phyloP scores from a whole-genome alignment of 2,888 invertebrate species.

The Polydrusus cervinus region DNA sequence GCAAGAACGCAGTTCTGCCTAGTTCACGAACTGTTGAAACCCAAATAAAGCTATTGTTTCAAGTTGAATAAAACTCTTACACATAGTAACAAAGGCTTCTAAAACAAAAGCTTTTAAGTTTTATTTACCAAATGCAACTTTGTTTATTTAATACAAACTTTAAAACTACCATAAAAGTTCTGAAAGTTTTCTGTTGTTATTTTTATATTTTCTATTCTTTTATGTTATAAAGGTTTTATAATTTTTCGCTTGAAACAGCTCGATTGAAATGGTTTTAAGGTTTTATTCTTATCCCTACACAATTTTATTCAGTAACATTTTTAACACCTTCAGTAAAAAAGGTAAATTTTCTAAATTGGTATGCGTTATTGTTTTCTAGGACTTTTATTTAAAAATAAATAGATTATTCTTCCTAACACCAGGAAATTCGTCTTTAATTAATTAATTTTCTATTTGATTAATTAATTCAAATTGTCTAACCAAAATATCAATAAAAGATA shows the following conservation, averaged over 20 bases:
- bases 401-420: no score
- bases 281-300: no score
- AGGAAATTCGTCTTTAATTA: no score
- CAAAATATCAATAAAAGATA: slow-evolving; percentile 14
- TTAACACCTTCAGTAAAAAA: no score
- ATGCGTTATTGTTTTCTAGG: no score
- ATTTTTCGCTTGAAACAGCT: slow-evolving; percentile 15
- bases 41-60: background rate
- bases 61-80: slow-evolving; percentile 27
- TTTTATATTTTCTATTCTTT: slow-evolving; percentile 33
- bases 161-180: slow-evolving; percentile 41
- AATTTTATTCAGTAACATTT: no score
- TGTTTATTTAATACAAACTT: slow-evolving; percentile 43
- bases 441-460: background rate
- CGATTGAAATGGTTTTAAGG: slow-evolving; percentile 16
- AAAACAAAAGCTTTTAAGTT: slow-evolving; percentile 37
- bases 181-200: slow-evolving; percentile 40
- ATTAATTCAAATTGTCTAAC: slow-evolving; percentile 1
- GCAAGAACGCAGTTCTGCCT: background rate
- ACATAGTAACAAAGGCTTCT: slow-evolving; percentile 25
- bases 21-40: background rate
- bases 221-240: slow-evolving; percentile 27
- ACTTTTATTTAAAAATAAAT: no score
- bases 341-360: no score
- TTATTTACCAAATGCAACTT: slow-evolving; percentile 39